Percentiles rank a stretch among this genome's conserved stretches.
Conservation (phyloP, 2,888 invertebrate genomes). For the Spialia ferax region DNA sequence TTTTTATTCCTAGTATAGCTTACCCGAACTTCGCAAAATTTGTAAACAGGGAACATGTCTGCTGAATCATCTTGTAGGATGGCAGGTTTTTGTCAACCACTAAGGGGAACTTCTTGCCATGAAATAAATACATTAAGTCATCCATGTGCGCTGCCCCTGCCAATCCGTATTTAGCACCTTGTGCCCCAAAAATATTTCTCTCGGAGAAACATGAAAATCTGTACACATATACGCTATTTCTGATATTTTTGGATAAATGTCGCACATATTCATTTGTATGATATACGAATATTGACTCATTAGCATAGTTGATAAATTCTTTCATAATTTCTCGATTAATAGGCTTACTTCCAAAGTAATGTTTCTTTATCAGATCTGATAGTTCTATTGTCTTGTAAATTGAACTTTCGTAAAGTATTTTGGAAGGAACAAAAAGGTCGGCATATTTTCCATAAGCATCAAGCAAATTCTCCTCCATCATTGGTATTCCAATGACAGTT, state of each 20-base stretch:
- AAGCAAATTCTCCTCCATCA: conserved; percentile 44
- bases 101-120: conserved; percentile 40
- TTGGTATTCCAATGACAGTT: conserved; percentile 44
- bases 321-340: conserved; percentile 12
- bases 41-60: conserved; percentile 43
- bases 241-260: conserved; percentile 43
- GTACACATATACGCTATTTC: conserved; percentile 52
- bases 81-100: conserved; percentile 41
- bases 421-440: conserved; percentile 58
- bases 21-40: conserved; percentile 50
- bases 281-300: conserved; percentile 8
- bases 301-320: conserved; percentile 8
- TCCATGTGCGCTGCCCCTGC: conserved; percentile 46
- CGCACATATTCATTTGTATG: conserved; percentile 49
- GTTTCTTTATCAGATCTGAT: conserved; percentile 47
- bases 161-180: conserved; percentile 37
- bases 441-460: conserved; percentile 51
- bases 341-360: conserved; percentile 9
- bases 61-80: conserved; percentile 39
- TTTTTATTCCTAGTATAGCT: neutral
- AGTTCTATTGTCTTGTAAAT: conserved; percentile 48
- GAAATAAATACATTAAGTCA: conserved; percentile 47
- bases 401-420: conserved; percentile 51
- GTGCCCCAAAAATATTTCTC: conserved; percentile 49
- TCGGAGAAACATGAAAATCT: conserved; percentile 55